phyloP scores from a whole-genome alignment of 2,888 invertebrate species.

The Tridacna crocea region DNA sequence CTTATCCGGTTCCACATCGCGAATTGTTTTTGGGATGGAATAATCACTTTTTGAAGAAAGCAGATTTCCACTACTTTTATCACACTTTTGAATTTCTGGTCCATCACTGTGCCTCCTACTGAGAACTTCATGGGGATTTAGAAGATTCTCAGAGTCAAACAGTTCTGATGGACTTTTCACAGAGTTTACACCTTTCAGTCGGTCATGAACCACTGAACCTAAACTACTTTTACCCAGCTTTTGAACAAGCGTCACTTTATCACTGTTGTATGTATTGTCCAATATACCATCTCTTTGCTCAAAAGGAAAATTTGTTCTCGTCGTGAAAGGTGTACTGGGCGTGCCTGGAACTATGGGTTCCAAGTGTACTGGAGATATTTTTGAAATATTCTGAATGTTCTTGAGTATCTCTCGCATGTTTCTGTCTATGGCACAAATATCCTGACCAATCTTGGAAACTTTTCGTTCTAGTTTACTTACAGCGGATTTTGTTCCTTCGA shows the following conservation, averaged over 20 bases:
- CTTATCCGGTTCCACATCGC: not conserved
- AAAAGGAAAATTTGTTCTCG: conserved; percentile 41
- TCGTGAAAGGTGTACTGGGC: conserved; percentile 47
- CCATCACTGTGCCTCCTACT: conserved; percentile 56
- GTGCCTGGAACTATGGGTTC: conserved; percentile 49
- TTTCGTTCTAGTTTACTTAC: conserved; percentile 71
- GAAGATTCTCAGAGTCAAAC: conserved; percentile 18
- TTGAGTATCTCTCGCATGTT: conserved; percentile 66
- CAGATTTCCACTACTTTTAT: conserved; percentile 17
- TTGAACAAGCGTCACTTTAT: not conserved
- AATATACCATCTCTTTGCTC: conserved; percentile 18
- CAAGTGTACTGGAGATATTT: conserved; percentile 34
- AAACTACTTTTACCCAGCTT: not conserved
- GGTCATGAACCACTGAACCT: not conserved
- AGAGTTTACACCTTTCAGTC: not conserved
- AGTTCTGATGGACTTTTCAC: conserved; percentile 10
- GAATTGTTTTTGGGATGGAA: conserved; percentile 22
- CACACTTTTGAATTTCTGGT: conserved; percentile 24
- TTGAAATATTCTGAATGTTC: conserved; percentile 48
- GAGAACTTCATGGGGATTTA: conserved; percentile 49
- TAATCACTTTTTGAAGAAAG: conserved; percentile 48
- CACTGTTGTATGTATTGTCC: not conserved
- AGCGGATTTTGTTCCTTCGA: conserved; percentile 74
- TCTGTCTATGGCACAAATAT: conserved; percentile 59
- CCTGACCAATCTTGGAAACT: conserved; percentile 63